Base-by-base conservation (phyloP, 2,888 invertebrate species). In the Heliothis peltigera region DNA sequence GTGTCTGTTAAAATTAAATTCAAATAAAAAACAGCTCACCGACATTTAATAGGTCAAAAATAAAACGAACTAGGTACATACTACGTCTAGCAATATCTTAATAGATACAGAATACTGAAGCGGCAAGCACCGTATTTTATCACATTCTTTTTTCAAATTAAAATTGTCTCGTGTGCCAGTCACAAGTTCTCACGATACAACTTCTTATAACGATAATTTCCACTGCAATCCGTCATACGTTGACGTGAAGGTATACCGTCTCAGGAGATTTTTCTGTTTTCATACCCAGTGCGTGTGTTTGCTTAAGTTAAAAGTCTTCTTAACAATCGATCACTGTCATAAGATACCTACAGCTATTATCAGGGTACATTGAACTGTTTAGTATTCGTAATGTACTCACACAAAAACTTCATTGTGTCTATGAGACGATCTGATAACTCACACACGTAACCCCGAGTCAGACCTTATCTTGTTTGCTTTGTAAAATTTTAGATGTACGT, bases 291-390 rank as follows among this genome's bases (percentile, higher is more conserved):
- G 84, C 84, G 85, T 87, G 86, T 92, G 92, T 94, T 94, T 93
- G 90, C 87, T 84, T 84, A 89, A 89, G 88, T 87, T 90, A 86
- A 91, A 79, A 88, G 87, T 91, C 90, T 91, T 90, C 88, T 84
- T 83, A 83, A 85, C 91, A 89, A 94, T 95, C 93, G 91, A 94
- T 95, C 94, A 94, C 88, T 92, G 94, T 93, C 94, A 86, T 82
- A 77, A 83, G 81, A 86, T 89, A 87, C 86, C 83, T 85, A 84
- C 81, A 80, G 74, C 80, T 88, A 89, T 92, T 92, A 92, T 93
- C 89, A 91, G 80, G 80, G 93, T 89, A 86, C 94, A 85, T 90
- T 93, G 93, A 93, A 92, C 93, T 89, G 88, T 80, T 90, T 89
- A 83, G 78, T 83, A 77, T 91, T 89, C 85, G 86, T 88, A 81